Percentiles rank a stretch among this genome's conserved stretches.
These are phyloP conservation scores for Macaria liturata DNA, from an alignment of 2,888 invertebrate genomes.

Conservation along the genomic window DNA sequence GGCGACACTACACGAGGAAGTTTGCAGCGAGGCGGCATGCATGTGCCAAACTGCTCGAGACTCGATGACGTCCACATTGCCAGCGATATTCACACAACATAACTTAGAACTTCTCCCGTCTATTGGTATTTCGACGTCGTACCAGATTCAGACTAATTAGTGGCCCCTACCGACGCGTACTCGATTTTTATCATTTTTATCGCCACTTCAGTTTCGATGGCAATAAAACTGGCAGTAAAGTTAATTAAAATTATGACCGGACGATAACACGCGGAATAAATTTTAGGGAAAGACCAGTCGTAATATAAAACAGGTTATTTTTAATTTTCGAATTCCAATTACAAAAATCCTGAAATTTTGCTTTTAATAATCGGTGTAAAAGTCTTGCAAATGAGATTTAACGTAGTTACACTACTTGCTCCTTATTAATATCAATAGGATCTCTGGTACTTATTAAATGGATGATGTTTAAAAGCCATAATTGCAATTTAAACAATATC, in stretches of 20 bases:
- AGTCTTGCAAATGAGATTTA: no score
- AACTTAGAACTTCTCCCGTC: constrained; percentile 25
- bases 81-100: constrained; percentile 29
- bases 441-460: no score
- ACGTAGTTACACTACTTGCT: no score
- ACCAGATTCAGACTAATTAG: constrained; percentile 16
- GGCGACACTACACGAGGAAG: constrained; percentile 41
- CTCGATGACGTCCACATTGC: constrained; percentile 23
- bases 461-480: constrained; percentile 38
- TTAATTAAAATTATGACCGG: constrained; percentile 21
- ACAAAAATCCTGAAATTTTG: no score
- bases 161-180: neutral
- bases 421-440: no score
- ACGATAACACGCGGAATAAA: constrained; percentile 15
- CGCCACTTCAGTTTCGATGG: constrained; percentile 20
- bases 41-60: constrained; percentile 44
- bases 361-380: no score
- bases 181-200: constrained; percentile 27
- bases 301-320: no score
- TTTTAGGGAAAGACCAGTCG: no score
- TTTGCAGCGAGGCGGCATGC: constrained; percentile 42
- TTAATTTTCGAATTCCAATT: no score
- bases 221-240: constrained; percentile 24
- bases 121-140: constrained; percentile 20
- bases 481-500: constrained; percentile 46